Evolutionary conservation across 1,140 invertebrate species (phyloP).

Genomic region (Micrasema minimum): DNA sequence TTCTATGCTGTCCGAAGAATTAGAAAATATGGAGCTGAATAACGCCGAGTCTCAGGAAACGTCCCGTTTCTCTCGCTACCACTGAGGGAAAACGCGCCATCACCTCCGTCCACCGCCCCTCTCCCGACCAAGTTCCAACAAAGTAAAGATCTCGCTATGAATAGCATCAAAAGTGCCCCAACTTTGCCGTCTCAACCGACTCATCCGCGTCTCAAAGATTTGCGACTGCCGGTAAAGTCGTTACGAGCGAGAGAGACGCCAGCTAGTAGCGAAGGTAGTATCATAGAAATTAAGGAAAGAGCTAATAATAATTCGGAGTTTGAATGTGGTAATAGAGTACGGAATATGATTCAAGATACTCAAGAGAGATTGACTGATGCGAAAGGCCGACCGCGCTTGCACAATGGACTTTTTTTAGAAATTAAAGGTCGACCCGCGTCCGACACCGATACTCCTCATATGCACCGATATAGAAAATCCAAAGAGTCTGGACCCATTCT

Average conservation of each 20-base stretch:
- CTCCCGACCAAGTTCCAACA: slow-evolving; percentile 82
- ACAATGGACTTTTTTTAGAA: slow-evolving; percentile 74
- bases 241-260: slow-evolving; percentile 69
- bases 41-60: slow-evolving; percentile 67
- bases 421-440: slow-evolving; percentile 75
- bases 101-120: slow-evolving; percentile 82
- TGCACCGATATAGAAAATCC: slow-evolving; percentile 66
- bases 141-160: slow-evolving; percentile 75
- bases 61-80: slow-evolving; percentile 65
- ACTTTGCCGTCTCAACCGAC: slow-evolving; percentile 76
- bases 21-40: slow-evolving; percentile 72
- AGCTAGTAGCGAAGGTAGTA: slow-evolving; percentile 74
- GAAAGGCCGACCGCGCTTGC: slow-evolving; percentile 70
- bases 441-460: slow-evolving; percentile 67
- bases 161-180: slow-evolving; percentile 81
- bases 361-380: slow-evolving; percentile 67
- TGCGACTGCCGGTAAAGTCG: slow-evolving; percentile 74
- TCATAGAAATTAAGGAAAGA: slow-evolving; percentile 61
- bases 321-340: slow-evolving; percentile 62
- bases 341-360: slow-evolving; percentile 64
- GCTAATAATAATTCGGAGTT: slow-evolving; percentile 63
- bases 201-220: slow-evolving; percentile 75
- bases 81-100: slow-evolving; percentile 75
- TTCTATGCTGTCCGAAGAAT: slow-evolving; percentile 69
- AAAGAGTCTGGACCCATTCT: slow-evolving; percentile 72